Evolutionary conservation across 2,888 invertebrate genomes (phyloP).

Genomic region (Mythimna albipuncta): DNA sequence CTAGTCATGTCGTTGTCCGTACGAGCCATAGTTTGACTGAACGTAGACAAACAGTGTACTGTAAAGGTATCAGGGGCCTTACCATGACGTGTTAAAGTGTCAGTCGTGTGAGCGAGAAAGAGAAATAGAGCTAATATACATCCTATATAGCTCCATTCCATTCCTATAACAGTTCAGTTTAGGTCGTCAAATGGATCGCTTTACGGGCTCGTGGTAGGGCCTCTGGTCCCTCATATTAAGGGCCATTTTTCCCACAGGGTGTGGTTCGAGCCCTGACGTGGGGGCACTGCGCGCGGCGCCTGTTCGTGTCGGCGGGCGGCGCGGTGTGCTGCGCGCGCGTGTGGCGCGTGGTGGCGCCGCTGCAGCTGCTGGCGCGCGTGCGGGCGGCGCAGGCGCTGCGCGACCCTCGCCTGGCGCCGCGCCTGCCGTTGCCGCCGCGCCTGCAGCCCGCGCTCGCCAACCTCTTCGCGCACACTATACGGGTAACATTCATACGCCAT

Average conservation of each 20-base stretch:
- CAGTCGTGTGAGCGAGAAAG: too few relatives aligned
- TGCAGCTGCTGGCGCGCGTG: slow-evolving; percentile 97
- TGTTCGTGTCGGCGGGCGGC: slow-evolving; percentile 96
- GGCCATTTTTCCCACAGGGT: slow-evolving; percentile 88
- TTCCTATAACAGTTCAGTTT: too few relatives aligned
- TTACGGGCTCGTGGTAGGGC: too few relatives aligned
- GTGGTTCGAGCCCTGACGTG: slow-evolving; percentile 98
- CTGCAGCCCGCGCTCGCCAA: slow-evolving; percentile 96
- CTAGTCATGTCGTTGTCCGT: neutral
- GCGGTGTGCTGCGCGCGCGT: slow-evolving; percentile 98
- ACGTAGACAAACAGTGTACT: neutral
- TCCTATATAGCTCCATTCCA: too few relatives aligned
- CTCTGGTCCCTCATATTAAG: neutral
- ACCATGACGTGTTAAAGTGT: too few relatives aligned
- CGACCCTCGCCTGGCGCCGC: slow-evolving; percentile 93
- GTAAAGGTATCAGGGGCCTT: neutral
- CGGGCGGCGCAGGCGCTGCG: slow-evolving; percentile 94
- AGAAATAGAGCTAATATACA: too few relatives aligned
- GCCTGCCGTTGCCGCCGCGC: slow-evolving; percentile 96
- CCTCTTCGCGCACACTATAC: slow-evolving; percentile 97
- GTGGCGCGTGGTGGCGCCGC: slow-evolving; percentile 96
- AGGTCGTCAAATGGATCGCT: too few relatives aligned
- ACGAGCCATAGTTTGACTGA: neutral
- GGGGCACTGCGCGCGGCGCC: slow-evolving; percentile 99
- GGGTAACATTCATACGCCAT: slow-evolving; percentile 94